Evolutionary conservation across 2,888 invertebrate species (phyloP), one percentile per base, ranked within the genome.

Genomic region (Cecidostiba fungosa): DNA sequence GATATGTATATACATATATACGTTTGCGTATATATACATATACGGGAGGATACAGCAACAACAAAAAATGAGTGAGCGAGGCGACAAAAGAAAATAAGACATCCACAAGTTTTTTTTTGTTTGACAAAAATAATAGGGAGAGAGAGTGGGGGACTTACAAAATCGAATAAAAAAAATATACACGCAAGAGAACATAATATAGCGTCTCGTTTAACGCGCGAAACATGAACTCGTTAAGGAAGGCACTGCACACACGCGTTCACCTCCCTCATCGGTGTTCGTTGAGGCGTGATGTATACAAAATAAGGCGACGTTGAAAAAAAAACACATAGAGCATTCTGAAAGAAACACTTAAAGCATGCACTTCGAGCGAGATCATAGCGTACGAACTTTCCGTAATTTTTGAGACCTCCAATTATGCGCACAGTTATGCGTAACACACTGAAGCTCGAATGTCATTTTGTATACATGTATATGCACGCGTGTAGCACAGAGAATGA

Each of bases 251-350:
- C 83, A 73, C 78, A 77, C 88, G 87, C 88, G 85, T 36, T 29
- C 69, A 39, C 70, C 77, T 84, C 86, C 86, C 87, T 88, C 87
- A 87, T 89, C 88, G 88, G 87, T 87, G 87, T 88, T 88, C 78
- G 62, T 88, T 88, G 87, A 88, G 87, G 87, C 88, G 82, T 88
- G 88, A 85, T 86, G 87, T 88, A n/a, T n/a, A 88, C 88, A 82
- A 77, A 78, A 74, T 43, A 84, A 90, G 91, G 92, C 91, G 90
- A 91, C 89, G 91, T 89, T 91, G 91, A 90, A 72, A 72, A 72
- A 69, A 70, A 91, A 91, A 93, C 83, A 93, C 92, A 93, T 90
- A 92, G 92, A 93, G 92, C 93, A 93, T 93, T 93, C 93, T 91
- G 91, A 90, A 89, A 88, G 90, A 92, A 91, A 93, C 93, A 93